Conservation (phyloP, 2,797 vertebrate species). For the Lagocephalus sceleratus region DNA sequence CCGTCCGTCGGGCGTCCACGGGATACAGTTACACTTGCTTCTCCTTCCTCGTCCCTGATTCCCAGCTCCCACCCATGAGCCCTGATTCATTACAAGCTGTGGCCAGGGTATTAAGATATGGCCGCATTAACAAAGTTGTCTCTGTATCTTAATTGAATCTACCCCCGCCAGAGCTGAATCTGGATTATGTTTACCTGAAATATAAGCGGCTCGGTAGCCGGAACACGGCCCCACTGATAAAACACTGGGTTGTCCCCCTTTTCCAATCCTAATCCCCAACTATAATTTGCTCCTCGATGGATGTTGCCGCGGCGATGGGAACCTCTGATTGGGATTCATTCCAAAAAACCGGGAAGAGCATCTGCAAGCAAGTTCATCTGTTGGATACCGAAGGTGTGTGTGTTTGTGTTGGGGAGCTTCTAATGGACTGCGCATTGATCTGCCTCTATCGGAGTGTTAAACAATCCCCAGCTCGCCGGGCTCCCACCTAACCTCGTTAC, state of each 20-base stretch:
- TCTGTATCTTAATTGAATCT: conserved; percentile 87
- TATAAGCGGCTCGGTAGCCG: conserved; percentile 76
- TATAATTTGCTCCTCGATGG: conserved; percentile 79
- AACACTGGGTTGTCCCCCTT: conserved; percentile 73
- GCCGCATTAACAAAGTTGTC: conserved; percentile 83
- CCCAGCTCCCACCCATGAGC: conserved; percentile 61
- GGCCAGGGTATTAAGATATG: conserved; percentile 82
- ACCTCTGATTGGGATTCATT: conserved; percentile 67
- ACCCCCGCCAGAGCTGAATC: conserved; percentile 76
- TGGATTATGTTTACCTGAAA: conserved; percentile 87
- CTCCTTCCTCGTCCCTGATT: conserved; percentile 58
- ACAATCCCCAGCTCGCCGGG: conserved; percentile 3
- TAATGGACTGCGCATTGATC: conserved; percentile 27
- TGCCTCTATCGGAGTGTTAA: conserved; percentile 16
- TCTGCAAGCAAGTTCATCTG: conserved; percentile 72
- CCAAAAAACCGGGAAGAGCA: conserved; percentile 57
- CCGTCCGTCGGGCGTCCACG: conserved; percentile 45
- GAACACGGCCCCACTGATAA: conserved; percentile 78
- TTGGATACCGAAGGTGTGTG: conserved; percentile 52
- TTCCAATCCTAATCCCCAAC: conserved; percentile 78
- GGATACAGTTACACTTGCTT: conserved; percentile 53
- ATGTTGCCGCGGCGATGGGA: conserved; percentile 67
- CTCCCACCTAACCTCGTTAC: no score
- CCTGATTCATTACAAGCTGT: conserved; percentile 81
- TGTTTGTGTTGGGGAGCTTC: conserved; percentile 20